Conservation (phyloP, 2,113 vertebrate genomes). For the Psophia crepitans region DNA sequence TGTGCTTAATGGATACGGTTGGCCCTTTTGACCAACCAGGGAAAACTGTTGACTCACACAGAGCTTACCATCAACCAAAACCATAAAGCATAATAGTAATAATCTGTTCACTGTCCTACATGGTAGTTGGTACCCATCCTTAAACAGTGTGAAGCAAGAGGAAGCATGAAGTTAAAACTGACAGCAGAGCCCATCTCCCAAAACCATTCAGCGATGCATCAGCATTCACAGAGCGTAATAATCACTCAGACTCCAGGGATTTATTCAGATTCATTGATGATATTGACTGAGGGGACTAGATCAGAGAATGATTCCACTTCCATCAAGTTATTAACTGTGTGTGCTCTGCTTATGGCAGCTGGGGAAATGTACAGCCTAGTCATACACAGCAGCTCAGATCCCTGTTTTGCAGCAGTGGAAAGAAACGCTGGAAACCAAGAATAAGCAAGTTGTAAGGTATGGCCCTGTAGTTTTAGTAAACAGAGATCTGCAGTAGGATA, state of each 20-base stretch:
- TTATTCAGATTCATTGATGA: not conserved
- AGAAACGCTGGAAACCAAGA: not conserved
- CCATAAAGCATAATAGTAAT: not conserved
- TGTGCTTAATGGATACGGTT: not conserved
- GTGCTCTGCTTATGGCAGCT: not conserved
- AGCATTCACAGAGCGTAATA: not conserved
- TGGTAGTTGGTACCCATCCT: not conserved
- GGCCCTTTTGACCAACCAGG: not conserved
- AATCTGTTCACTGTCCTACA: not conserved
- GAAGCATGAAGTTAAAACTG: not conserved
- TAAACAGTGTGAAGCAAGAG: not conserved
- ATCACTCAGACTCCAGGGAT: not conserved
- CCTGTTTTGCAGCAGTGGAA: not conserved
- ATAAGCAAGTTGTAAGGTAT: not conserved
- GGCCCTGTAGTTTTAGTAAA: not conserved
- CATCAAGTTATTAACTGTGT: not conserved
- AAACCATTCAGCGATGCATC: not conserved
- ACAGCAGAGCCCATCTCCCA: not conserved
- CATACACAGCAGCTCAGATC: not conserved
- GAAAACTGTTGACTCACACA: not conserved
- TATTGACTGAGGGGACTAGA: not conserved
- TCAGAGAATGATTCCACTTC: not conserved
- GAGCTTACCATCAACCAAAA: not conserved
- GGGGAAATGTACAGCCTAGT: not conserved
- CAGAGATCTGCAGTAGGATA: not conserved